Conservation (phyloP, 2,888 invertebrate species). For the Amiota minor region DNA sequence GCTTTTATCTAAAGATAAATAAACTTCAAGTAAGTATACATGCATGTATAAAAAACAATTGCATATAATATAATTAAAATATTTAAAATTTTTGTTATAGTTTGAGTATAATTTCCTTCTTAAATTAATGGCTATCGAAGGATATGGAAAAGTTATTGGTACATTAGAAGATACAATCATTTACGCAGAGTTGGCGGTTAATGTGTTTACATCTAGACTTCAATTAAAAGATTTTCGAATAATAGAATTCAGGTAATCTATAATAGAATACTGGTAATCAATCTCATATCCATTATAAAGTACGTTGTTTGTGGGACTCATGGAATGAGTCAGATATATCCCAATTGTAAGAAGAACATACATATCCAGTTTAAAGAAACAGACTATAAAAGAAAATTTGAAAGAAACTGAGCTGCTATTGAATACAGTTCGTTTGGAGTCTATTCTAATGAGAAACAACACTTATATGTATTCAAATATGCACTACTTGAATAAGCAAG, state of each 20-base stretch:
- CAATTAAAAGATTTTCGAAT: conserved; percentile 69
- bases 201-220: conserved; percentile 62
- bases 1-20: conserved; percentile 67
- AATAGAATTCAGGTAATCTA: conserved; percentile 65
- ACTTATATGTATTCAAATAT: no score
- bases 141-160: conserved; percentile 69
- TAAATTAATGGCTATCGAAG: conserved; percentile 68
- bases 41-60: not conserved
- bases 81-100: conserved; percentile 47
- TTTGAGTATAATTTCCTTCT: conserved; percentile 70
- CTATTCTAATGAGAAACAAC: no score
- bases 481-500: no score
- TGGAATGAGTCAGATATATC: not conserved
- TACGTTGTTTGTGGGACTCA: no score
- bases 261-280: not conserved
- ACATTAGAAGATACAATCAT: conserved; percentile 67
- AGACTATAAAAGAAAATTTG: no score
- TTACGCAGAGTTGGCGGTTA: conserved; percentile 68
- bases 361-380: no score
- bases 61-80: not conserved
- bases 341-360: no score
- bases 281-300: no score
- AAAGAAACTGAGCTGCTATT: no score
- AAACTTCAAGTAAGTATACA: conserved; percentile 64
- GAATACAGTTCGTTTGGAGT: no score